Percentiles rank a stretch among this genome's conserved stretches.
Evolutionary conservation across 2,888 invertebrate genomes (phyloP).

Genomic region (Zygaena filipendulae): DNA sequence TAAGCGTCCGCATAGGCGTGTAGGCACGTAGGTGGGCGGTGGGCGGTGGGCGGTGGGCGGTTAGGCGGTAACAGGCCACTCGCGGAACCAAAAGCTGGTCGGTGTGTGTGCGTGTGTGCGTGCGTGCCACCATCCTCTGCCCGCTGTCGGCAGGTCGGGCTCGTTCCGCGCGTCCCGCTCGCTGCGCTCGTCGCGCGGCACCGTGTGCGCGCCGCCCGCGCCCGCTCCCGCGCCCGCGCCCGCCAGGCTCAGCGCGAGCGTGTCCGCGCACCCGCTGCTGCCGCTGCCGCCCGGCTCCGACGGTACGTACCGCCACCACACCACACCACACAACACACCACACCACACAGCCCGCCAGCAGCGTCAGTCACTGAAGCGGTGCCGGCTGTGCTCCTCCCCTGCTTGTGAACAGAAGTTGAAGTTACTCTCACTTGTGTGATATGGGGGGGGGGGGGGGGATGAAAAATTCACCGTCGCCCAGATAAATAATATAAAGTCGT

Average conservation of each 20-base stretch:
- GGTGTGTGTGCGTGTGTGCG: too few relatives aligned
- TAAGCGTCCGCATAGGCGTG: too few relatives aligned
- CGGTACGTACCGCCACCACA: constrained; percentile 39
- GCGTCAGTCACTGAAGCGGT: background rate
- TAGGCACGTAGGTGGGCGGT: too few relatives aligned
- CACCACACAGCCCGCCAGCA: constrained; percentile 1
- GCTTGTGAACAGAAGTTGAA: background rate
- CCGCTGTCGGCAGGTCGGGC: constrained; percentile 85
- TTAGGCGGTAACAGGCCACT: too few relatives aligned
- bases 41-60: too few relatives aligned
- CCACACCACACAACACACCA: constrained; percentile 2
- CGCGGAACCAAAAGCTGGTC: constrained; percentile 47
- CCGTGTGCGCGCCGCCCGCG: constrained; percentile 78
- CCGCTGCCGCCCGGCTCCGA: constrained; percentile 82
- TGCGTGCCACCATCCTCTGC: constrained; percentile 60
- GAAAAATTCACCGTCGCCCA: too few relatives aligned
- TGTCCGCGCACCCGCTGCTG: constrained; percentile 94
- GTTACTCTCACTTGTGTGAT: too few relatives aligned
- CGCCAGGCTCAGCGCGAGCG: constrained; percentile 77
- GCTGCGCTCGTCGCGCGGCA: constrained; percentile 84
- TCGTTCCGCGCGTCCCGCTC: constrained; percentile 90
- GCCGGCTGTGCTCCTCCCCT: background rate
- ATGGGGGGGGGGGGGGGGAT: too few relatives aligned
- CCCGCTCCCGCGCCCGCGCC: constrained; percentile 68
- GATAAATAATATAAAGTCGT: too few relatives aligned